These are phyloP conservation scores for Elysia crispata DNA, from an alignment of 2,888 invertebrate genomes.

Conservation along the genomic window DNA sequence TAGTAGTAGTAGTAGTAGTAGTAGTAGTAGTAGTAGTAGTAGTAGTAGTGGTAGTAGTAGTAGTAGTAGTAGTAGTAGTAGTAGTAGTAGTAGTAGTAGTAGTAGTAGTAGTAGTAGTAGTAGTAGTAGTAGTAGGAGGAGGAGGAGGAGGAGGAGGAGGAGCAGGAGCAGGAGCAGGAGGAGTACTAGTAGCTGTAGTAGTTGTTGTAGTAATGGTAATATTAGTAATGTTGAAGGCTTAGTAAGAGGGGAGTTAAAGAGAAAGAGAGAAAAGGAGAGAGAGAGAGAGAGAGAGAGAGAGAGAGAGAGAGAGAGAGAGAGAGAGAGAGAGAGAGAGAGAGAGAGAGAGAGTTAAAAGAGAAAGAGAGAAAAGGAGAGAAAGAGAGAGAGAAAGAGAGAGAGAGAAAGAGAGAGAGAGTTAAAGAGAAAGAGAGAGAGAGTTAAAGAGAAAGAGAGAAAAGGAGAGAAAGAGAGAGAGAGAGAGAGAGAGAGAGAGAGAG, in stretches of 20 bases:
- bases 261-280: neutral
- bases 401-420: too few relatives aligned
- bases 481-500: too few relatives aligned
- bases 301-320: slow-evolving; percentile 17
- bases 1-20: slow-evolving; percentile 3
- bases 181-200: neutral
- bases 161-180: neutral
- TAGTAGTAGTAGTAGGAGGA: too few relatives aligned
- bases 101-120: neutral
- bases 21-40: slow-evolving; percentile 2
- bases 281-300: neutral
- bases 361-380: too few relatives aligned
- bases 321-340: slow-evolving; percentile 1
- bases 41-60: neutral
- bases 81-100: neutral
- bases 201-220: neutral
- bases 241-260: too few relatives aligned
- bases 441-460: too few relatives aligned
- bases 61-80: neutral
- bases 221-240: too few relatives aligned
- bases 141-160: too few relatives aligned
- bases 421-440: too few relatives aligned
- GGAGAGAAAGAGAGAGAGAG: too few relatives aligned
- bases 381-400: too few relatives aligned
- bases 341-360: too few relatives aligned